Evolutionary conservation across 2,888 invertebrate genomes (phyloP).

Genomic region (Zele albiditarsus): DNA sequence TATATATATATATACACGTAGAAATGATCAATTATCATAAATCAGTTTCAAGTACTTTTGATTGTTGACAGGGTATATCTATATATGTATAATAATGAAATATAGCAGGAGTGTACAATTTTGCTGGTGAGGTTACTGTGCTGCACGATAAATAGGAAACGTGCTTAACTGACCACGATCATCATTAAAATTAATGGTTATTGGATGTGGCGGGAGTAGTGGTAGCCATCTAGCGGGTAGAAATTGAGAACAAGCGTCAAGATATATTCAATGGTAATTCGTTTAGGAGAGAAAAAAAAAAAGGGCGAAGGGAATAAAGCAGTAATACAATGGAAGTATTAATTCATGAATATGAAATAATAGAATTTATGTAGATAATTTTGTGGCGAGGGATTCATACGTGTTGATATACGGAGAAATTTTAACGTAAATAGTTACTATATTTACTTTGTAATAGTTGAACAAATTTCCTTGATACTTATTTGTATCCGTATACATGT

Average conservation of each 20-base stretch:
- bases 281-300: no score
- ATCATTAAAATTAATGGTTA: conserved; percentile 59
- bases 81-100: conserved; percentile 8
- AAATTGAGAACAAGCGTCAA: conserved; percentile 18
- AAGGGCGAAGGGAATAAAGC: no score
- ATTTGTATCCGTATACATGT: no score
- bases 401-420: no score
- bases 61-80: background rate
- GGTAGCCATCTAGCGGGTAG: conserved; percentile 26
- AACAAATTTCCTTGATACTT: no score
- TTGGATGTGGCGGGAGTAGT: conserved; percentile 48
- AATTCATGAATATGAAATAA: no score
- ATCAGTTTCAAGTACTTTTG: conserved; percentile 8
- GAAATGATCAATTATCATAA: conserved; percentile 19
- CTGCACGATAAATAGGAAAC: conserved; percentile 51
- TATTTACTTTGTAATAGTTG: no score
- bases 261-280: background rate
- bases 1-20: background rate
- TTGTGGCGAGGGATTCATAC: no score
- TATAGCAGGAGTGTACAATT: conserved; percentile 31
- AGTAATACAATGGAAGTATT: no score
- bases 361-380: no score
- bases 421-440: no score
- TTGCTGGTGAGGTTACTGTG: conserved; percentile 35
- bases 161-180: conserved; percentile 53